Evolutionary conservation across 2,113 vertebrate species (phyloP).

Genomic region (Hemiprocne comata): DNA sequence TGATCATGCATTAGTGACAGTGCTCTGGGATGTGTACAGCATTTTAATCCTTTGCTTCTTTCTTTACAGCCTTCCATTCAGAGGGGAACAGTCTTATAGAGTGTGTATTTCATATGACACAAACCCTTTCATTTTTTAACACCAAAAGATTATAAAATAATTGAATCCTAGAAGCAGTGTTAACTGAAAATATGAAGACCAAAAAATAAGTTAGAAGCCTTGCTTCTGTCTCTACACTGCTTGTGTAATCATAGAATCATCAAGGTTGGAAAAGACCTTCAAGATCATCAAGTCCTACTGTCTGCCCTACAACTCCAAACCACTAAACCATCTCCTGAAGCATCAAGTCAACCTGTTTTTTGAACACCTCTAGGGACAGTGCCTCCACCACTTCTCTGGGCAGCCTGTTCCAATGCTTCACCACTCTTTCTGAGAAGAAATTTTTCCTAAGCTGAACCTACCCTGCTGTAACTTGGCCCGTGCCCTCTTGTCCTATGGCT

Average conservation of each 20-base stretch:
- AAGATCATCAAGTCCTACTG: too few relatives aligned
- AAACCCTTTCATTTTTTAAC: not conserved
- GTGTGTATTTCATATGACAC: not conserved
- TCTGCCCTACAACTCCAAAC: too few relatives aligned
- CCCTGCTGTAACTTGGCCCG: too few relatives aligned
- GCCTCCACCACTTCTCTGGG: too few relatives aligned
- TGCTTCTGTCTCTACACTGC: not conserved
- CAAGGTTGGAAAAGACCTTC: too few relatives aligned
- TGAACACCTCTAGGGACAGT: too few relatives aligned
- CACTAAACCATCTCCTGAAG: too few relatives aligned
- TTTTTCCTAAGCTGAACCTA: too few relatives aligned
- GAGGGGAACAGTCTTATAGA: not conserved
- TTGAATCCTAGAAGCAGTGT: not conserved
- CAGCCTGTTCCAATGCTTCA: too few relatives aligned
- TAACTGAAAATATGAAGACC: not conserved
- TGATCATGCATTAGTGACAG: not conserved
- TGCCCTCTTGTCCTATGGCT: too few relatives aligned
- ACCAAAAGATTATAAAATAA: not conserved
- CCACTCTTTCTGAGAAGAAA: too few relatives aligned
- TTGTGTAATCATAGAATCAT: not conserved
- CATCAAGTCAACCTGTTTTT: too few relatives aligned
- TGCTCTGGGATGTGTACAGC: not conserved
- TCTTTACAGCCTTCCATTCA: not conserved
- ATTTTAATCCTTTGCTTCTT: not conserved
- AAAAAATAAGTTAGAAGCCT: not conserved